Evolutionary conservation across 1,140 invertebrate genomes (phyloP).

Genomic region (Aphis gossypii): DNA sequence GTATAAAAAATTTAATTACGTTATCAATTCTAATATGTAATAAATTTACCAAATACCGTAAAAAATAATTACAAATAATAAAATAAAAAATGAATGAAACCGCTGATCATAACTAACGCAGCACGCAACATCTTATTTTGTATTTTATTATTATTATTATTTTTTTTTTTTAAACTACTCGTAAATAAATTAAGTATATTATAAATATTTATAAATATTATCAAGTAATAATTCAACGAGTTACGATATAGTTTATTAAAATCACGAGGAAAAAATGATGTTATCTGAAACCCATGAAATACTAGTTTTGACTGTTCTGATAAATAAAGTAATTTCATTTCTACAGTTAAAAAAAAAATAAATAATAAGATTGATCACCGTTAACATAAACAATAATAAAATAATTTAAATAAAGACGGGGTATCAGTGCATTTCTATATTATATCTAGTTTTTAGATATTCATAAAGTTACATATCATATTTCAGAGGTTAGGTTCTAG

Average conservation of each 20-base stretch:
- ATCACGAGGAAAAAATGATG: background rate
- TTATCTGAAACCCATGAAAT: constrained; percentile 16
- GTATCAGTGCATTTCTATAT: background rate
- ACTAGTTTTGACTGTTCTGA: background rate
- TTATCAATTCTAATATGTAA: background rate
- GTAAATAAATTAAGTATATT: background rate
- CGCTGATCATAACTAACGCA: background rate
- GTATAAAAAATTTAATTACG: background rate
- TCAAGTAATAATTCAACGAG: background rate
- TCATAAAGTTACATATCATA: background rate
- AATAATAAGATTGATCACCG: constrained; percentile 26
- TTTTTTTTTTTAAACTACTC: background rate
- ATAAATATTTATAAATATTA: constrained; percentile 19
- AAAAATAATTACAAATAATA: background rate
- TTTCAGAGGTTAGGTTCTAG: background rate
- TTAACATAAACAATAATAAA: background rate
- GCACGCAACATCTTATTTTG: background rate
- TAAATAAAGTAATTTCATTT: background rate
- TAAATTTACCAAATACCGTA: background rate
- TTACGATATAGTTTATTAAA: background rate
- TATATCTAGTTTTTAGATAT: background rate
- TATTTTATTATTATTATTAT: background rate
- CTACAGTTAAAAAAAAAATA: background rate
- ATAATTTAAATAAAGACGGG: constrained; percentile 12
- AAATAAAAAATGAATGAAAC: background rate